A percentile compares a stretch with the other conserved stretches of the same genome.
phyloP scores from a whole-genome alignment of 2,888 invertebrate genomes.

The Cosmopolites sordidus region DNA sequence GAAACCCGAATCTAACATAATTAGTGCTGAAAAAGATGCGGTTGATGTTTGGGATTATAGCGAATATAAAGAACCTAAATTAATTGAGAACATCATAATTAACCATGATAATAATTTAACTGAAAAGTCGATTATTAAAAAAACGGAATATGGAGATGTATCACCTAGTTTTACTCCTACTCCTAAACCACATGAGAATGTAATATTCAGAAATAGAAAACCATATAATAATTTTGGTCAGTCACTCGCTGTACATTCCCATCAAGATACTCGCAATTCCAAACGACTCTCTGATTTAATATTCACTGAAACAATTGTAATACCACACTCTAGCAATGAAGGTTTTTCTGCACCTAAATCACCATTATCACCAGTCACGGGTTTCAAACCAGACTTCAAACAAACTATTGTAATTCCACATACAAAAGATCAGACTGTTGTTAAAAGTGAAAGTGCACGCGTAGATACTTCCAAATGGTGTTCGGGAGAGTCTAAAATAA shows the following conservation, averaged over 20 bases:
- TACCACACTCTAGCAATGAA: conserved; percentile 10
- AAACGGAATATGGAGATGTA: too few species aligned
- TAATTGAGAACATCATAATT: too few species aligned
- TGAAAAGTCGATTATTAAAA: too few species aligned
- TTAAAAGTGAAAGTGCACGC: too few species aligned
- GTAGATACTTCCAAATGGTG: too few species aligned
- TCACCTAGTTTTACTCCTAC: conserved; percentile 11
- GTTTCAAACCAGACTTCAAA: conserved; percentile 3
- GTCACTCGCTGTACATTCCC: not conserved
- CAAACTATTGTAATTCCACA: conserved; percentile 6
- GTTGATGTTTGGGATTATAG: not conserved
- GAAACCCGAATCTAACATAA: conserved; percentile 6
- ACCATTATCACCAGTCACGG: not conserved
- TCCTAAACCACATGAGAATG: not conserved
- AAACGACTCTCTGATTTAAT: conserved; percentile 23
- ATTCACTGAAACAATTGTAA: conserved; percentile 23
- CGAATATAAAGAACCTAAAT: not conserved
- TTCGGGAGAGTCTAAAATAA: too few species aligned
- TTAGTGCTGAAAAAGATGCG: conserved; percentile 4
- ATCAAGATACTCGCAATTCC: not conserved
- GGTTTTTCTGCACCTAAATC: conserved; percentile 4
- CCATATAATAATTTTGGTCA: not conserved
- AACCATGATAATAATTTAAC: too few species aligned
- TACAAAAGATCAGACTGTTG: too few species aligned
- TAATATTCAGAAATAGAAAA: conserved; percentile 6